phyloP scores from a whole-genome alignment of 2,888 invertebrate genomes.

The Cerceris rybyensis region DNA sequence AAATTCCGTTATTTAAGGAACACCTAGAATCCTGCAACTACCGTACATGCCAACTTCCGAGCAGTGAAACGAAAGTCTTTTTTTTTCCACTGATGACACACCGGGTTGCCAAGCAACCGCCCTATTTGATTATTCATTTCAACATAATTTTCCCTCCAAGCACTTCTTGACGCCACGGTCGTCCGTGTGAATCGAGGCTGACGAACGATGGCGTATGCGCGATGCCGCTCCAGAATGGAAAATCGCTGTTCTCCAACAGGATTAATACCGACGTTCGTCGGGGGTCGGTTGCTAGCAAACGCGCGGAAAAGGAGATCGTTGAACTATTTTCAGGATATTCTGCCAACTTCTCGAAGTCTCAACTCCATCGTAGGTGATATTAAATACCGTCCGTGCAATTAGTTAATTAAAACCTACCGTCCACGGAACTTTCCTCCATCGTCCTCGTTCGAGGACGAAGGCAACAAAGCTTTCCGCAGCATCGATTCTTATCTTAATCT shows the following conservation, averaged over 20 bases:
- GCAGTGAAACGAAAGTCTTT: conserved; percentile 12
- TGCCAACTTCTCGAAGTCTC: background rate
- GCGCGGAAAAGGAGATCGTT: background rate
- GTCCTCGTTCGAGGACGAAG: too few species aligned
- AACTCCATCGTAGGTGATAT: too few species aligned
- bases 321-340: background rate
- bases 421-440: too few species aligned
- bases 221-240: conserved; percentile 33
- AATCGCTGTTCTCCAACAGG: conserved; percentile 20
- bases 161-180: conserved; percentile 2
- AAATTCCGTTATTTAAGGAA: conserved; percentile 33
- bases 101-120: conserved; percentile 39
- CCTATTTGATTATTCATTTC: conserved; percentile 37
- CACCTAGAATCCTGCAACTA: conserved; percentile 15
- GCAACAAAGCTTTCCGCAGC: too few species aligned
- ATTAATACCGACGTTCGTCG: conserved; percentile 19
- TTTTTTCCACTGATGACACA: background rate
- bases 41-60: conserved; percentile 27
- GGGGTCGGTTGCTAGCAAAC: background rate
- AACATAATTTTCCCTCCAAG: conserved; percentile 27
- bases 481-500: background rate
- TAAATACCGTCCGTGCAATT: too few species aligned
- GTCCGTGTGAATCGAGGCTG: conserved; percentile 37
- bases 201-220: conserved; percentile 13
- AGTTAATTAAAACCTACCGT: too few species aligned